Base-by-base conservation (phyloP, 1,140 invertebrate species). In the Campodea augens region DNA sequence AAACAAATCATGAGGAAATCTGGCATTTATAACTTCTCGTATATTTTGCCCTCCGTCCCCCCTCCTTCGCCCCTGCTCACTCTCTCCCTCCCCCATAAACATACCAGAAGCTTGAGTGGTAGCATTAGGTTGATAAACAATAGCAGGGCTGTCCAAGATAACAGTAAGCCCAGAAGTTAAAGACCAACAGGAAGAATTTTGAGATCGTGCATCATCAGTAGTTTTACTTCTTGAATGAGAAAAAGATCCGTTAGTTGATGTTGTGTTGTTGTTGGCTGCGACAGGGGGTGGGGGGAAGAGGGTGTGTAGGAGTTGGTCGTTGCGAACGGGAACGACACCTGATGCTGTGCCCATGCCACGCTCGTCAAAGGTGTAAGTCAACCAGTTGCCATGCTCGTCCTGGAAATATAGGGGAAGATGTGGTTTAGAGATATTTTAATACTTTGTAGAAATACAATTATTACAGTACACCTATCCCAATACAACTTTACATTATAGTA, bases 311-410 rank as follows among this genome's bases (percentile, higher is more conserved):
- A 52, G 38, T 51, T 51, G 51, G 20, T 49, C 40, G 38, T 47
- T 49, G 7, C 46, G 46, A 29, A 45, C 43, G 38, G 48, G 43
- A 4, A 62, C 59, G 38, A 62, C 55, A 13, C 67, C 65, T 44
- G 66, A 60, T 4, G 72, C 70, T 19, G 68, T 60, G 12, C 71
- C 74, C 4, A 63, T 58, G 29, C 75, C 74, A 49, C 75, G 79
- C 51, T 87, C 83, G 53, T 87, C 80, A 59, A 91, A 89, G 0
- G 81, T 83, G 52, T 92, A 92, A 0, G 82, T 81, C 48, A 70
- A 83, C 73, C 73, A 76, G 54, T 72, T 64, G 18, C 68, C 67
- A 41, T 56, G 51, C 52, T 70, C 68, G 52, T 72, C 68, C 47
- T 66, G 62, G 41, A 57, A 60, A 48, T 51, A 54, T 20, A n/a